Base-by-base conservation (phyloP, 2,888 invertebrate species). In the Spicauda simplicius region DNA sequence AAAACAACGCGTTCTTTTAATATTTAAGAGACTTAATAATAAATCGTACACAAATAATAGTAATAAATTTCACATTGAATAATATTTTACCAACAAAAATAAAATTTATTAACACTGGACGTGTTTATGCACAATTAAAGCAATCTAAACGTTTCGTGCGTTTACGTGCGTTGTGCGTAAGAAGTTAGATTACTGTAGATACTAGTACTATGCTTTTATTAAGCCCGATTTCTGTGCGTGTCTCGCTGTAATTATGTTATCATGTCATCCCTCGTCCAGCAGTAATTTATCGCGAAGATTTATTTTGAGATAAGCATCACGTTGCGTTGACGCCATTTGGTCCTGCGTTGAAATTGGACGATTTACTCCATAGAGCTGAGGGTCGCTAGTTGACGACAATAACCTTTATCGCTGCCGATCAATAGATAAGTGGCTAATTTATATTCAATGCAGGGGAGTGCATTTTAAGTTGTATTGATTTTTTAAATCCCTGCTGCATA, bases 271-370 rank as follows among this genome's bases (percentile, higher is more conserved):
- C 83, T 80, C 77, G 80, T 78, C 85, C 80, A 81, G 79, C 79
- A 74, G 77, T 78, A 81, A 83, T 88, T 83, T 81, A 78, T 84
- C 85, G 84, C 85, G 77, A 80, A 87, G 90, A 90, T 90, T 85
- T 80, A 81, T 81, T 81, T 74, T 71, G 72, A 77, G 91, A 92
- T 91, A 90, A 88, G 84, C 72, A 85, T 87, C 86, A 76, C 82
- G 80, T 85, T 86, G 82, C 83, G 85, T 87, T 86, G 88, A 88
- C 86, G 90, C 87, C 91, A 88, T 91, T 90, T 90, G 89, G 87
- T 82, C 82, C 82, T 82, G 85, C 83, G 84, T 82, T 78, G 77
- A 82, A 82, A 86, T 90, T 89, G 88, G 85, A 88, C 88, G 88
- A 88, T 91, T 91, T 88, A 89, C 88, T 73, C 85, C 84, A 83